Evolutionary conservation across 2,797 vertebrate species (phyloP).

Genomic region (Pogonophryne albipinna): DNA sequence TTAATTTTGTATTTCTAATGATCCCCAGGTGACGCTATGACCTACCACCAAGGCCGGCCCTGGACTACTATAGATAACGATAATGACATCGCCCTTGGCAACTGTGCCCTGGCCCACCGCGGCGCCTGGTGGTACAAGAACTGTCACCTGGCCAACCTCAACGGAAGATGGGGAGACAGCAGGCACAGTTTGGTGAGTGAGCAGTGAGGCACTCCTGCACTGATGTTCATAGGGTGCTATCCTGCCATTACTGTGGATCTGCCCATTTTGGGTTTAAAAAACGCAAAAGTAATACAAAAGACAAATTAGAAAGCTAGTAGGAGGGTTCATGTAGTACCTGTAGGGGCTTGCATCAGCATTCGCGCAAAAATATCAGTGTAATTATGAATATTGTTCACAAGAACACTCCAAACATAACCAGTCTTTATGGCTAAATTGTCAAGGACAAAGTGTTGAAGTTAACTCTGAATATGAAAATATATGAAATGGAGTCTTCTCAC

Average conservation of each 20-base stretch:
- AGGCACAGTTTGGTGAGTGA: constrained; percentile 90
- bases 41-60: constrained; percentile 89
- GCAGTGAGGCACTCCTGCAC: not conserved
- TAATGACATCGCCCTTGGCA: constrained; percentile 91
- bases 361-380: not conserved
- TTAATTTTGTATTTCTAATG: constrained; percentile 23
- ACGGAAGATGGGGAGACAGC: constrained; percentile 87
- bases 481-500: constrained; percentile 24
- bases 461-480: not conserved
- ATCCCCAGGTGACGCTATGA: constrained; percentile 89
- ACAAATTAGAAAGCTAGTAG: not conserved
- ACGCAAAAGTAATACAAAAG: not conserved
- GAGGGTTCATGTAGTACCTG: not conserved
- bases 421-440: not conserved
- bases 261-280: not conserved
- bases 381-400: not conserved
- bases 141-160: constrained; percentile 93
- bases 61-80: constrained; percentile 91
- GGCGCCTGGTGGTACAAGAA: constrained; percentile 94
- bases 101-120: constrained; percentile 89
- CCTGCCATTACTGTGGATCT: not conserved
- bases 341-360: not conserved
- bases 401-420: not conserved
- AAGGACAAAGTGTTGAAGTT: not conserved
- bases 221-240: not conserved